Conservation (phyloP, 2,888 invertebrate species). For the Stenodera caucasica region DNA sequence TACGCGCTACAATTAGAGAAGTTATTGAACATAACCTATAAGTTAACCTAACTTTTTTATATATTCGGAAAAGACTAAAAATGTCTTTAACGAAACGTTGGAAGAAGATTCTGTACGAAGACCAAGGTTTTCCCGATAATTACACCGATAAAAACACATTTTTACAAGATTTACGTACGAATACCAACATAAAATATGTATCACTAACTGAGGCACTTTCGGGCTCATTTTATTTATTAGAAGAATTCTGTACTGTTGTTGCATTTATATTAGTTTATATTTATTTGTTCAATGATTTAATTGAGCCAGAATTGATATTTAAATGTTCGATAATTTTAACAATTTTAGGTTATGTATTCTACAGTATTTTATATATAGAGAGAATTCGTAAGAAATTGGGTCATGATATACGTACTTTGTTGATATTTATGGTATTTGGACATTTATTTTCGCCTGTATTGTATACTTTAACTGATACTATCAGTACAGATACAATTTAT, state of each 20-base stretch:
- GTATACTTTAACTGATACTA: slow-evolving; percentile 93
- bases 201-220: slow-evolving; percentile 69
- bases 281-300: slow-evolving; percentile 70
- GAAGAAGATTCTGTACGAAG: slow-evolving; percentile 89
- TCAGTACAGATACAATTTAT: slow-evolving; percentile 97
- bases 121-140: slow-evolving; percentile 86
- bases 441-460: slow-evolving; percentile 88
- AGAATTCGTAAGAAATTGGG: slow-evolving; percentile 44
- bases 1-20: background rate
- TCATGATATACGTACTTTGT: slow-evolving; percentile 74
- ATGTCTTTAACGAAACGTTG: slow-evolving; percentile 61
- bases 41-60: background rate
- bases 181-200: slow-evolving; percentile 77
- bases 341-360: slow-evolving; percentile 65
- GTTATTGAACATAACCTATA: background rate
- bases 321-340: slow-evolving; percentile 61
- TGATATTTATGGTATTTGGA: slow-evolving; percentile 83
- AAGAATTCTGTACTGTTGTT: slow-evolving; percentile 77
- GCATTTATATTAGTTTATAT: slow-evolving; percentile 73
- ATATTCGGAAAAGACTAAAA: background rate
- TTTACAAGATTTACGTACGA: slow-evolving; percentile 80
- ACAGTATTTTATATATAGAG: slow-evolving; percentile 49
- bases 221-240: slow-evolving; percentile 77
- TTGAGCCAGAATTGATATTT: slow-evolving; percentile 67
- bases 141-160: slow-evolving; percentile 85